Conservation (phyloP, 2,113 vertebrate species). For the Trematocara nigrifrons region DNA sequence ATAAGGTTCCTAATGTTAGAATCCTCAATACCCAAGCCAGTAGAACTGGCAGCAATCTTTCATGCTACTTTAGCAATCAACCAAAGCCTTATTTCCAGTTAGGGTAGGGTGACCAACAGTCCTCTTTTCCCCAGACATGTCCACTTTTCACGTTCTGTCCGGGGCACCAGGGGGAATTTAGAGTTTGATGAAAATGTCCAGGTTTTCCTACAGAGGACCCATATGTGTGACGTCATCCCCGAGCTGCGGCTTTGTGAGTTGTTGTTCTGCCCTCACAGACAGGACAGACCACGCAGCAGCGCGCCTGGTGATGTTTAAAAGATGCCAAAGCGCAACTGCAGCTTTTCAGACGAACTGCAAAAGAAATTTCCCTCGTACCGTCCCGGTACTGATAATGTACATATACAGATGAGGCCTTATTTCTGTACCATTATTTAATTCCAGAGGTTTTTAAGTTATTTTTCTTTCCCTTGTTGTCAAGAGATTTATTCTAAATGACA, state of each 20-base stretch:
- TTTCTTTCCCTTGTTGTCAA: too few species aligned
- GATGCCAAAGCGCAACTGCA: not conserved
- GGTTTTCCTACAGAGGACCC: not conserved
- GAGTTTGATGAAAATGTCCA: not conserved
- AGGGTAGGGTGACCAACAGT: not conserved
- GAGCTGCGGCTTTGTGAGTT: not conserved
- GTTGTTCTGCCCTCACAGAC: not conserved
- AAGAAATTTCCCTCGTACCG: not conserved
- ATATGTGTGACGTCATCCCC: not conserved
- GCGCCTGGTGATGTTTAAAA: not conserved
- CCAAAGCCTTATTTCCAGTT: not conserved
- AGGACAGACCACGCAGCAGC: accelerated
- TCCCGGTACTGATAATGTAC: too few species aligned
- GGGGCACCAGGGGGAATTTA: not conserved
- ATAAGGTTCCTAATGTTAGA: not conserved
- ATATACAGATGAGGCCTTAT: too few species aligned
- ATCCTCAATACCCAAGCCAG: not conserved
- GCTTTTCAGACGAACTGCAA: not conserved
- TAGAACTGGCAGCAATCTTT: not conserved
- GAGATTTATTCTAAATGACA: too few species aligned
- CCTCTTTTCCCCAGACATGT: not conserved
- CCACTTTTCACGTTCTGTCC: not conserved
- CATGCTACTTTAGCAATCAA: not conserved
- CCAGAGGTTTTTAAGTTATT: too few species aligned
- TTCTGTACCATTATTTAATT: too few species aligned